Conservation (phyloP, 2,113 vertebrate genomes). For the Cololabis saira region DNA sequence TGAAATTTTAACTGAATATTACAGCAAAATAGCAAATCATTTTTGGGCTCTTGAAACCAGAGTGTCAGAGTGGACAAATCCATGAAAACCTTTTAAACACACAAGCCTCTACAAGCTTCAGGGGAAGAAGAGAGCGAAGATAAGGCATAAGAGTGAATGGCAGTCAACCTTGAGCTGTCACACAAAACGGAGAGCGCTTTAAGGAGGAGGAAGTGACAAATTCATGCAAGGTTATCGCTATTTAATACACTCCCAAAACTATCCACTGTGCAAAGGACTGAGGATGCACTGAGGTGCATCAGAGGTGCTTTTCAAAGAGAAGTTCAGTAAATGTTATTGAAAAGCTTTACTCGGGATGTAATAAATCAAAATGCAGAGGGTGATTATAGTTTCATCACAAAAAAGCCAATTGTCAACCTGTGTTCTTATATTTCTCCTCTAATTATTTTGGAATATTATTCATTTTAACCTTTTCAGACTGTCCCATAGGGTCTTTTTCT, state of each 20-base stretch:
- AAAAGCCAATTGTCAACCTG: background rate
- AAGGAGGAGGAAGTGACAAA: constrained; percentile 17
- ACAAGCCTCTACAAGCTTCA: background rate
- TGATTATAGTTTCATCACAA: background rate
- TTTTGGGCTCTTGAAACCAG: background rate
- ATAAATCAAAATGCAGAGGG: background rate
- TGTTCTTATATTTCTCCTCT: background rate
- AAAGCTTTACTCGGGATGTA: background rate
- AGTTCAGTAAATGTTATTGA: background rate
- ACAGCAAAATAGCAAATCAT: constrained; percentile 13
- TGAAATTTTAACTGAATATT: constrained; percentile 4
- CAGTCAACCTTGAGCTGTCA: constrained; percentile 57
- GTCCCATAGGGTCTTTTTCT: background rate
- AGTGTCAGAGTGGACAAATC: constrained; percentile 8
- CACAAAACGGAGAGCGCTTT: constrained; percentile 16
- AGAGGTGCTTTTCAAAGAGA: constrained; percentile 7
- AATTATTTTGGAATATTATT: background rate
- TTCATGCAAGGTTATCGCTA: constrained; percentile 41
- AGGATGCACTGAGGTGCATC: too few species aligned
- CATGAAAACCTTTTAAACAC: constrained; percentile 23
- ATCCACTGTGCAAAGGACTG: constrained; percentile 9
- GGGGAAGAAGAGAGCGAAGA: constrained; percentile 4
- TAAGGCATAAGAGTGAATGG: constrained; percentile 53
- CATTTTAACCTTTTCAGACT: background rate
- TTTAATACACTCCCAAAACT: constrained; percentile 21